A percentile compares a stretch with the other conserved stretches of the same genome.
Conservation (phyloP, 2,113 vertebrate genomes). For the Accipiter virgatus region DNA sequence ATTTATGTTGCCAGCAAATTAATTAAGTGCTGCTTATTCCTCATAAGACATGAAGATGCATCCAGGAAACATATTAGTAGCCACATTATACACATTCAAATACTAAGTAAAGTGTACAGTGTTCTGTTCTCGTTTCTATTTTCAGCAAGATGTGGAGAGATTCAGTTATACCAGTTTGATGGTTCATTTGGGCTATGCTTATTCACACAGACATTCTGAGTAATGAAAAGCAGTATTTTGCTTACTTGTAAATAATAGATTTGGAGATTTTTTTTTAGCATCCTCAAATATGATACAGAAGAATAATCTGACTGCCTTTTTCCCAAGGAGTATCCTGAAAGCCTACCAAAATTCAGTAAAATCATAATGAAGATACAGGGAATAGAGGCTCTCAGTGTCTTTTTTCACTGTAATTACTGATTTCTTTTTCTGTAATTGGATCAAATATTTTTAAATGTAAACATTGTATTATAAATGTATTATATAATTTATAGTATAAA, state of each 20-base stretch:
- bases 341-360: neutral
- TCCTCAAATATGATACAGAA: neutral
- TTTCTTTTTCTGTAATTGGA: neutral
- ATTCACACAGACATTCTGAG: neutral
- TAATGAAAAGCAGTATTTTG: neutral
- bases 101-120: neutral
- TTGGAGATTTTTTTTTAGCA: neutral
- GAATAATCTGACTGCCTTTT: neutral
- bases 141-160: neutral
- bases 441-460: neutral
- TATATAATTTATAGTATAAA: too few species aligned
- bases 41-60: neutral
- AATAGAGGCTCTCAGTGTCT: neutral
- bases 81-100: neutral
- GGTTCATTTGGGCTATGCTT: neutral
- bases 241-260: neutral
- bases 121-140: neutral
- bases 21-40: neutral
- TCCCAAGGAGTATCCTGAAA: neutral
- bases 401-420: neutral
- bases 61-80: neutral
- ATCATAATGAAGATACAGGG: neutral
- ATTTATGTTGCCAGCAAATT: neutral
- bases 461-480: neutral
- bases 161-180: neutral